Conservation (phyloP, 2,888 invertebrate species). For the Ophioninae sp. region DNA sequence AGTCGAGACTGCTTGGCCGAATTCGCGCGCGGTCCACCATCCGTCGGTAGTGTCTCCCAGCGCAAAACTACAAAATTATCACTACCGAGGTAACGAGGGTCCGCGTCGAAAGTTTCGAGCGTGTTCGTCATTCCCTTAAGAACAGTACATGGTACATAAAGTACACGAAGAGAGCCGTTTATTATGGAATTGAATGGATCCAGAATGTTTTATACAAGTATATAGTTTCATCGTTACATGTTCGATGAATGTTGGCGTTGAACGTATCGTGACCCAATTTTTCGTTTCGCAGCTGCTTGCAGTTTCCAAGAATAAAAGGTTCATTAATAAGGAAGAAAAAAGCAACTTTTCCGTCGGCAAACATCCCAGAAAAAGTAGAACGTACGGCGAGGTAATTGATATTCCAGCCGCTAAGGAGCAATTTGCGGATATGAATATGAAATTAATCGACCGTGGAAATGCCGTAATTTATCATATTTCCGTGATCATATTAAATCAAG, state of each 20-base stretch:
- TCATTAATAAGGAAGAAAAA: constrained; percentile 24
- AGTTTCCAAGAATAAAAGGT: not conserved
- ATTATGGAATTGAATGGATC: not conserved
- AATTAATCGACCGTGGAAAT: constrained; percentile 16
- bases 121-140: no score
- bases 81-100: no score
- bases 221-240: not conserved
- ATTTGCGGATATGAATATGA: constrained; percentile 11
- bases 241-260: not conserved
- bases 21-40: no score
- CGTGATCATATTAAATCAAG: not conserved
- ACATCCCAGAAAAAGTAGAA: constrained; percentile 4
- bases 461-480: not conserved
- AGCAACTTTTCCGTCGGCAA: constrained; percentile 2
- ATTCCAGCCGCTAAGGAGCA: constrained; percentile 28
- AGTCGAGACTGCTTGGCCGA: no score
- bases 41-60: no score
- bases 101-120: no score
- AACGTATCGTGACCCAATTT: constrained; percentile 37
- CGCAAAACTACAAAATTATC: no score
- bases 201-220: not conserved
- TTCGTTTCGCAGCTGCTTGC: not conserved
- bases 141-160: no score
- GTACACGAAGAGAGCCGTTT: not conserved
- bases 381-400: constrained; percentile 29